Evolutionary conservation across 2,113 vertebrate species (phyloP).

Genomic region (Nematolebias whitei): DNA sequence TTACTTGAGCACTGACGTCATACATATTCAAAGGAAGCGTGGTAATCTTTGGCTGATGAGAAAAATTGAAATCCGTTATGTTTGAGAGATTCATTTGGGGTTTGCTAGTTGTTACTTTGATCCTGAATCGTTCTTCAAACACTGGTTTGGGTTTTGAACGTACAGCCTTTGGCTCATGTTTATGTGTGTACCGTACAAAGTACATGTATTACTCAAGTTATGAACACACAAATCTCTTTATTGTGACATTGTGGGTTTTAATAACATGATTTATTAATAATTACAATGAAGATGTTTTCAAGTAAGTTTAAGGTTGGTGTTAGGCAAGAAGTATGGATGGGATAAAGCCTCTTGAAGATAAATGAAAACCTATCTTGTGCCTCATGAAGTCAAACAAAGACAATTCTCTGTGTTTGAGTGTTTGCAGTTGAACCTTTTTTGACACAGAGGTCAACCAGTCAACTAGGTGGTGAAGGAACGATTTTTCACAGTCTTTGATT

Average conservation of each 20-base stretch:
- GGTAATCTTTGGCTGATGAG: constrained; percentile 55
- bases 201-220: not conserved
- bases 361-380: not conserved
- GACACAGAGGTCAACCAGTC: constrained; percentile 66
- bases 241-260: not conserved
- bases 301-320: not conserved
- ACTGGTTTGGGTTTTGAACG: constrained; percentile 19
- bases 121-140: constrained; percentile 70
- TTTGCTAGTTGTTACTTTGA: constrained; percentile 78
- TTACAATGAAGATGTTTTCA: not conserved
- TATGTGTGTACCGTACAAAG: too few relatives aligned
- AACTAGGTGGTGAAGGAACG: constrained; percentile 65
- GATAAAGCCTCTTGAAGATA: not conserved
- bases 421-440: constrained; percentile 39
- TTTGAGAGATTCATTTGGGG: constrained; percentile 68
- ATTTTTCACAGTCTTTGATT: constrained; percentile 73
- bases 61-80: constrained; percentile 45
- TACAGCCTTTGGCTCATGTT: constrained; percentile 18
- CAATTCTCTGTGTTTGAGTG: constrained; percentile 14
- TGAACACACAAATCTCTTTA: constrained; percentile 8
- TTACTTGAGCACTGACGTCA: constrained; percentile 10
- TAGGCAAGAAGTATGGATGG: not conserved
- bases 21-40: constrained; percentile 6
- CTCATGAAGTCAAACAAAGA: not conserved
- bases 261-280: not conserved